Base-by-base conservation (phyloP, 1,140 invertebrate species). In the Stegodyphus mimosarum region DNA sequence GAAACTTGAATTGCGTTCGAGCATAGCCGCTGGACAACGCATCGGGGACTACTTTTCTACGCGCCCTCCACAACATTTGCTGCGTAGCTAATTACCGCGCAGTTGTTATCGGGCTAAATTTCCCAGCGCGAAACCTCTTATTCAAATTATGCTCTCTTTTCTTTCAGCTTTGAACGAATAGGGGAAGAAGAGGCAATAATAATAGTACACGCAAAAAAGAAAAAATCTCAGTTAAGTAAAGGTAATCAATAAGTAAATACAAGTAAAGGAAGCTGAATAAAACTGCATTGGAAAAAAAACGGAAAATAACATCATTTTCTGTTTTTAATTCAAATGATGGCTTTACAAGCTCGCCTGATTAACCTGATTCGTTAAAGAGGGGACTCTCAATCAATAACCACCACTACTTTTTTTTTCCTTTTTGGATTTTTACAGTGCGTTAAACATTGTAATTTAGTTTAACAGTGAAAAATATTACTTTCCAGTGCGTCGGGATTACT, bases 61-160 rank as follows among this genome's bases (percentile, higher is more conserved):
- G 33, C 33, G 33, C 33, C 33, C 33, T 33, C 33, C 33, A 33
- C 33, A 33, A 33, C 33, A 33, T 33, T 33, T 33, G 33, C 33
- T 33, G 33, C 33, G 33, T 33, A 33, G 33, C 74, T 77, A 77
- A 77, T 77, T 77, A 66, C 6, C 63, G 50, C 18, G 33, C 74
- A 77, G 74, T 77, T 77, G 74, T 77, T 77, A 77, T 77, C 60
- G 74, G 64, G 60, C 55, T 50, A 64, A 66, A n/a, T 77, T 48
- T 48, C 63, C 60, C 17, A 33, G 49, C 9, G 15, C 60, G 6
- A 55, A 66, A n/a, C 74, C 48, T 7, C 63, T 33, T 66, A 77
- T 77, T 66, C 50, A 77, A 77, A 77, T 77, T 77, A 66, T 33
- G 9, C 48, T 76, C 53, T 48, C 50, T 49, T 77, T 77, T 33